Base-by-base conservation (phyloP, 1,140 invertebrate species). In the Lerema accius region DNA sequence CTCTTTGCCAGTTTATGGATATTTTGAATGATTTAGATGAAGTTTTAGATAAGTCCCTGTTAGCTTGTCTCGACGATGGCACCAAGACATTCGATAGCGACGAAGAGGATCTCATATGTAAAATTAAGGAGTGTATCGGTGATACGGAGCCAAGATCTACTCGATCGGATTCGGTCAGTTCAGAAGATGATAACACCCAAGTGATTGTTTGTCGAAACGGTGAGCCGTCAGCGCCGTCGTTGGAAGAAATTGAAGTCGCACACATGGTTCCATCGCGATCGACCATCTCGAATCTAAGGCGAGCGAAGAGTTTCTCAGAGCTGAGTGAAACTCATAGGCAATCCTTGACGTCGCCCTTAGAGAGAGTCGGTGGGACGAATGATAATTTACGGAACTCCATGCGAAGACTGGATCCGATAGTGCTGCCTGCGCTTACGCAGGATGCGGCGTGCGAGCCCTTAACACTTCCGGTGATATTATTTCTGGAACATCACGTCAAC, bases 11-110 rank as follows among this genome's bases (percentile, higher is more conserved):
- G 56, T 89, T 91, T 74, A 90, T 92, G 90, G 86, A 91, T 76
- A 91, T 92, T 69, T 81, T 92, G 58, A 90, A 91, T 65, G 91
- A 92, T 73, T 75, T 92, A 71, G 91, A 92, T 78, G 83, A 89
- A 79, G 90, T 90, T 59, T 71, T 92, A 70, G 90, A 92, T 59
- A 90, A 87, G 59, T 91, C 91, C 32, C 66, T 91, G 58, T 68
- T 88, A 35, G 82, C 85, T 37, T 89, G 86, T 63, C 73, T 86
- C 26, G 84, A 86, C 63, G 84, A 88, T 67, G 75, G 74, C 35
- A 73, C 77, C 32, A 84, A 84, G 69, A 74, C 69, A 14, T 78
- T 82, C 50, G 84, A 90, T 50, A 89, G 82, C 58, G 89, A 89
- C 45, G 83, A 88, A 65, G 85, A 87, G n/a, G 84, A 87, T 73